Percentiles rank a stretch among this genome's conserved stretches.
These are phyloP conservation scores for Brachionus asplanchnoidis DNA, from an alignment of 1,140 invertebrate genomes.

Conservation along the genomic window DNA sequence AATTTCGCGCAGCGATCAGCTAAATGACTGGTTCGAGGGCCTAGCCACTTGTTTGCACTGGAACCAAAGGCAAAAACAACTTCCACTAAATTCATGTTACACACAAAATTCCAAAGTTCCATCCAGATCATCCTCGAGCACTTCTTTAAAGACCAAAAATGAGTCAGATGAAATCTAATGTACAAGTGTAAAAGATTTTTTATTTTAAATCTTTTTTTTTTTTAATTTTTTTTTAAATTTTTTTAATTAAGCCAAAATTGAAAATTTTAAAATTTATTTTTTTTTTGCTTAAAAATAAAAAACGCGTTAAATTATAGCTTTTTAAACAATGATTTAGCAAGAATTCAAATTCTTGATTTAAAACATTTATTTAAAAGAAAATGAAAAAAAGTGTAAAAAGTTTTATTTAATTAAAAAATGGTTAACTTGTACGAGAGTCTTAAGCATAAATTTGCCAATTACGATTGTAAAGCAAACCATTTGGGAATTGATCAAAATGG, in stretches of 20 bases:
- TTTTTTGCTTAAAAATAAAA: background rate
- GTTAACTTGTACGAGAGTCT: background rate
- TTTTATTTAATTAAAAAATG: background rate
- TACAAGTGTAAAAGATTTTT: background rate
- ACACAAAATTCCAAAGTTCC: conserved; percentile 13
- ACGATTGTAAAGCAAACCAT: background rate
- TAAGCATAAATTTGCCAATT: background rate
- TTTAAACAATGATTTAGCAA: background rate
- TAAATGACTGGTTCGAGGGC: conserved; percentile 38
- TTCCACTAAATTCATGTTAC: conserved; percentile 33
- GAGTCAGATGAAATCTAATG: background rate
- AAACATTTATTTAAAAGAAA: too few species aligned
- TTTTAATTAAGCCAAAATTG: background rate
- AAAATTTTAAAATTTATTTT: background rate
- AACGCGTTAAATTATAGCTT: background rate
- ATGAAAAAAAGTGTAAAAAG: too few species aligned
- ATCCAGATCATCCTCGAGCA: background rate
- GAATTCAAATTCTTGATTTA: background rate
- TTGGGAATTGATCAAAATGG: background rate
- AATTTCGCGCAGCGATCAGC: conserved; percentile 5
- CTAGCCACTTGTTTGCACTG: conserved; percentile 38
- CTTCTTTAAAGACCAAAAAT: background rate
- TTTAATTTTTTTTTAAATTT: background rate
- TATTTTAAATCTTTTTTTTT: background rate
- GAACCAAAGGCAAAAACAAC: conserved; percentile 40